phyloP scores from a whole-genome alignment of 2,113 vertebrate genomes.

The Aegithalos caudatus region DNA sequence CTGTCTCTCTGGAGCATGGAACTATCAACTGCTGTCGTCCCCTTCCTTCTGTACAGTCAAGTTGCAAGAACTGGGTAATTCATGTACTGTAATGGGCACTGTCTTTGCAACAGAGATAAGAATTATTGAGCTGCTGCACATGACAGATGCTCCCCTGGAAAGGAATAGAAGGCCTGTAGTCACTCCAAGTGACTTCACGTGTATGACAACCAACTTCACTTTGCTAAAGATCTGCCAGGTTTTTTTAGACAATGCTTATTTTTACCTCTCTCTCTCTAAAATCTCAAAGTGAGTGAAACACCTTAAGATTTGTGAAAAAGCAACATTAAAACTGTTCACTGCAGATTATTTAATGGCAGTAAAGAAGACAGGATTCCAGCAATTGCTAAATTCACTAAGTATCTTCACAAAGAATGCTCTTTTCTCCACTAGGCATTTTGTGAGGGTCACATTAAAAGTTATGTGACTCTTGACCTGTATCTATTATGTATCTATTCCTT shows the following conservation, averaged over 20 bases:
- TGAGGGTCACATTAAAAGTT: background rate
- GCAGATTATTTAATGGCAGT: background rate
- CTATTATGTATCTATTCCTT: background rate
- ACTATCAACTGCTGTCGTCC: background rate
- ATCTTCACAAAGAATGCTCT: background rate
- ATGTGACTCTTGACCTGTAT: background rate
- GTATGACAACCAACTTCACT: background rate
- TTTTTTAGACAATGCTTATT: background rate
- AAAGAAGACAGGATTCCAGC: background rate
- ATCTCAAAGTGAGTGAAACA: background rate
- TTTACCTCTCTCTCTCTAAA: background rate
- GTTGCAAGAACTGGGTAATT: background rate
- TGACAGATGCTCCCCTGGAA: background rate
- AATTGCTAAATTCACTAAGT: background rate
- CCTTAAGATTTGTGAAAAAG: background rate
- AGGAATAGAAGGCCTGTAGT: background rate
- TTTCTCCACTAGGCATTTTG: background rate
- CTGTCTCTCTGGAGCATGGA: background rate
- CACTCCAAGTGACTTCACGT: background rate
- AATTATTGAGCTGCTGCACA: background rate
- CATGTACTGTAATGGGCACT: background rate
- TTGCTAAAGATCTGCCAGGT: background rate
- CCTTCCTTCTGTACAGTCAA: background rate
- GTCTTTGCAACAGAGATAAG: background rate
- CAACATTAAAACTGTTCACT: background rate